These are phyloP conservation scores for Conus canariensis DNA, from an alignment of 2,888 invertebrate genomes.

Conservation along the genomic window DNA sequence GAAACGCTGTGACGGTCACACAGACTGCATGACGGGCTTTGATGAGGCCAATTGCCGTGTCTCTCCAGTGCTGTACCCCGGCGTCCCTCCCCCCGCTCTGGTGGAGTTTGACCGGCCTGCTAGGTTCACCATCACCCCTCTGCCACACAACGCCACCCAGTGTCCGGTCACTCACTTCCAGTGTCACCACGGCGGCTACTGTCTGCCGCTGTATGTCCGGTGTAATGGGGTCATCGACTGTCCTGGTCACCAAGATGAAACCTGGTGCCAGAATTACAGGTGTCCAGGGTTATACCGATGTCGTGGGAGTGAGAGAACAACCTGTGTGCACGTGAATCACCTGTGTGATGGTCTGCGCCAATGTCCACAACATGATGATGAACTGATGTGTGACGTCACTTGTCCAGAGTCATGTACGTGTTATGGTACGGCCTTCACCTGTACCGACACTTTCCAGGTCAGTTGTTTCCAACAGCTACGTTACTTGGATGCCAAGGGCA, in stretches of 20 bases:
- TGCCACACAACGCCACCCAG: background rate
- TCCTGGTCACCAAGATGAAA: slow-evolving; percentile 23
- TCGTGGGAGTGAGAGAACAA: background rate
- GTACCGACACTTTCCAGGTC: background rate
- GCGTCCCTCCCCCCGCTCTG: background rate
- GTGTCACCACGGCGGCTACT: background rate
- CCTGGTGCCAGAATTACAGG: background rate
- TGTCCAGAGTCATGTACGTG: slow-evolving; percentile 21
- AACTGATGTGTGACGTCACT: slow-evolving; percentile 5
- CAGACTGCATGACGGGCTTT: background rate
- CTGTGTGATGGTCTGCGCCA: slow-evolving; percentile 11
- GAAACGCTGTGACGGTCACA: background rate
- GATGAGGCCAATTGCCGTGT: background rate
- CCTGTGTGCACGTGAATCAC: slow-evolving; percentile 16
- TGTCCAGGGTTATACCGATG: slow-evolving; percentile 6
- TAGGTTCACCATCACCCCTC: background rate
- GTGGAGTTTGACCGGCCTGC: background rate
- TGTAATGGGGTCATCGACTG: slow-evolving; percentile 38
- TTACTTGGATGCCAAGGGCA: background rate
- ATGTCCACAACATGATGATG: slow-evolving; percentile 23
- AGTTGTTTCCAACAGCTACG: background rate
- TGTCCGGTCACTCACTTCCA: background rate
- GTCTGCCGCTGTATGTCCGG: slow-evolving; percentile 18
- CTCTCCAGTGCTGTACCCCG: background rate
- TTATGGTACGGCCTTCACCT: slow-evolving; percentile 15